Base-by-base conservation (phyloP, 1,140 invertebrate species). In the Drosophila tsacasi region DNA sequence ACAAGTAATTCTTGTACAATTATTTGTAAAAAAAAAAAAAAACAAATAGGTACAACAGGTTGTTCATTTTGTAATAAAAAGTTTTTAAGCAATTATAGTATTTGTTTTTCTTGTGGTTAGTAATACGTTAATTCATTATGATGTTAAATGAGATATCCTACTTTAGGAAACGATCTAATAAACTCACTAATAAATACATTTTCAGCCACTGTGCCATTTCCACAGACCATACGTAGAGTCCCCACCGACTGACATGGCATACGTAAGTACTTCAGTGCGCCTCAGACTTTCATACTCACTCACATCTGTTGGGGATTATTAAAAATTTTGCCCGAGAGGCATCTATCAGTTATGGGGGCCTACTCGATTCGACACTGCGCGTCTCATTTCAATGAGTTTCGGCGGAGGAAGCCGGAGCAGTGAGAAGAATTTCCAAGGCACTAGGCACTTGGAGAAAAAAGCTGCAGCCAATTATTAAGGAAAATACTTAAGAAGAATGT, bases 331-430 rank as follows among this genome's bases (percentile, higher is more conserved):
- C 84, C 46, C 81, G 25, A 78, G 72, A 84, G 84, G 77, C 84
- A 89, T 83, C 84, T 79, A 87, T 87, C 84, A 81, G 83, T 81
- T 81, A 81, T 79, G 84, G 79, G 55, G 52, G 54, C 44, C 47
- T 39, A 69, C 61, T 55, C 63, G 66, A 61, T 63, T 62, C 76
- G 79, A 77, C 81, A 71, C 7, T 78, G 60, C 72, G 76, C 65
- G 84, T 81, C 81, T 87, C 78, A 87, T 89, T 84, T 89, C 84
- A 84, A 90, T 90, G 85, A 84, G 84, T 72, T 89, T 77, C 58
- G 55, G 50, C 52, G 25, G 17, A 32, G 50, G 49, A 46, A 47
- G 7, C 40, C 23, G 32, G 15, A 27, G 30, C 39, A 65, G 19
- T 58, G 27, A n/a, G 10, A 40, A 42, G 42, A 47, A 46, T 57